Base-by-base conservation (phyloP, 1,140 invertebrate species). In the Medauroidea extradentata region DNA sequence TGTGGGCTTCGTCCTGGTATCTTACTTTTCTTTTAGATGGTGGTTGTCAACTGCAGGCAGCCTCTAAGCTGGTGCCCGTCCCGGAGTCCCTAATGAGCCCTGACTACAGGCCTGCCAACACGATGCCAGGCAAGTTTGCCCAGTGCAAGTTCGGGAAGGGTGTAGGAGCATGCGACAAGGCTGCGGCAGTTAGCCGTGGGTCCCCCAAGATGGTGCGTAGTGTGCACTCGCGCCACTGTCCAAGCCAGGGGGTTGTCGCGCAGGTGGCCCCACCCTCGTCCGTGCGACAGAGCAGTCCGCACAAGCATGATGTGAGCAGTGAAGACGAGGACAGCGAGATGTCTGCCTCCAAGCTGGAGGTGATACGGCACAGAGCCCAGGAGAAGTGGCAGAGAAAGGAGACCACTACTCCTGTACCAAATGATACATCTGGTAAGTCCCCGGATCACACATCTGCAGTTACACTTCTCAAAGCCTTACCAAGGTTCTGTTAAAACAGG, bases 41-140 rank as follows among this genome's bases (percentile, higher is more conserved):
- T n/a, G n/a, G n/a, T n/a, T 55, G 53, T 2, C 44, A 88, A 2
- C 69, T 93, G 50, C 86, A 88, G 69, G 88, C 89, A 39, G 86
- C 89, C 41, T 89, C 87, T 1, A 91, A 90, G 74, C 84, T 92
- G 75, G 86, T 93, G 1, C 90, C 90, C 2, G 89, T 92, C 34
- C 89, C 90, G 8, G 90, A 93, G 69, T 89, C 88, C 1, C 74
- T 91, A 0, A 90, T 91, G 85, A 91, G 88, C 72, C 90, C 89
- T 2, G 88, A 91, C 72, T 89, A 89, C 68, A 77, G 84, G 64
- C 82, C 53, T 18, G 53, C 49, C 48, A 21, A 21, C 48, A 3
- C 48, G 48, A 2, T 27, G 14, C 23, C 23, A 7, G 3, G 21
- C 21, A 21, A 50, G 48, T 46, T 9, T 46, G 8, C 43, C 18